phyloP scores from a whole-genome alignment of 2,888 invertebrate species.

The Hypselothyrea guttata region DNA sequence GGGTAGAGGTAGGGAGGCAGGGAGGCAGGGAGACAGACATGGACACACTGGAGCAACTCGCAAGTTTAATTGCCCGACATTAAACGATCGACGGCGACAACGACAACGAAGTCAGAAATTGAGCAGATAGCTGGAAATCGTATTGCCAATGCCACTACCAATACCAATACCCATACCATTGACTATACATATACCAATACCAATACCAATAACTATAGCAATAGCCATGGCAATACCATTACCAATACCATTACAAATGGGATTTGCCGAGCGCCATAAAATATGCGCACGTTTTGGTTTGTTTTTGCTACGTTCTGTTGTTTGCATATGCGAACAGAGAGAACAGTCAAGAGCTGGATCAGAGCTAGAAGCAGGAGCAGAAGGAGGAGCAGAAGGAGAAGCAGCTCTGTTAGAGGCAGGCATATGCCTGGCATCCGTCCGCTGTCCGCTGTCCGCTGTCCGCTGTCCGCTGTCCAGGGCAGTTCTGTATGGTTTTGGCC shows the following conservation, averaged over 20 bases:
- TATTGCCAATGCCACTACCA: too few species aligned
- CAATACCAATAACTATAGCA: slow-evolving; percentile 6
- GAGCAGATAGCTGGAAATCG: slow-evolving; percentile 13
- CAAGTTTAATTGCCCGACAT: slow-evolving; percentile 77
- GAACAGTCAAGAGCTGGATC: slow-evolving; percentile 11
- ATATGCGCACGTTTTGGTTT: slow-evolving; percentile 76
- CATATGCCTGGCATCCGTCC: slow-evolving; percentile 3
- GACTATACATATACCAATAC: slow-evolving; percentile 3
- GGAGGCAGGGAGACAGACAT: too few species aligned
- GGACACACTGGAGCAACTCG: slow-evolving; percentile 40
- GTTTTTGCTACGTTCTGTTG: slow-evolving; percentile 61
- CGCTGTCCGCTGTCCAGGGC: slow-evolving; percentile 7
- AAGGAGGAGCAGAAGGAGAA: slow-evolving; percentile 18
- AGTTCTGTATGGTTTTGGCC: slow-evolving; percentile 27
- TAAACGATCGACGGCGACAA: slow-evolving; percentile 67
- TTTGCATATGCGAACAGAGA: slow-evolving; percentile 64
- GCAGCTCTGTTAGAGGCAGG: neutral
- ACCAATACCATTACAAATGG: slow-evolving; percentile 37
- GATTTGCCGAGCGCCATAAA: slow-evolving; percentile 65
- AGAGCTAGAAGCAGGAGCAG: too few species aligned
- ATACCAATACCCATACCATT: slow-evolving; percentile 14
- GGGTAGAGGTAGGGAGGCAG: too few species aligned
- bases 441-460: slow-evolving; percentile 12
- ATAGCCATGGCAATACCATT: slow-evolving; percentile 2
- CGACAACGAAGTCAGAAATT: slow-evolving; percentile 25